These are phyloP conservation scores for Pocillopora damicornis DNA, from an alignment of 64 coral and sea anemone species.

Conservation along the genomic window DNA sequence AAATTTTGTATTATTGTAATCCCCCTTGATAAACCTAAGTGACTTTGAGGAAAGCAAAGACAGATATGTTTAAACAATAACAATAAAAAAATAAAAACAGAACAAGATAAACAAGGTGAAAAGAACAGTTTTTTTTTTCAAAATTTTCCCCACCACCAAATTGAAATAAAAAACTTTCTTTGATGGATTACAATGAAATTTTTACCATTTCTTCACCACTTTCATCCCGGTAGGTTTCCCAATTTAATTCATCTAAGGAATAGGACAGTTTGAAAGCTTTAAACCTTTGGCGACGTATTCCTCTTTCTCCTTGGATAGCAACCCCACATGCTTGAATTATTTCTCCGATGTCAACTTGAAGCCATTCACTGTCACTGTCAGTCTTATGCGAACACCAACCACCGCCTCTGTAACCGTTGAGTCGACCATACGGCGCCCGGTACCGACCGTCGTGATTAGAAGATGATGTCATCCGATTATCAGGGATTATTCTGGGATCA, in stretches of 20 bases:
- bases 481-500: neutral
- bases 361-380: neutral
- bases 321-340: neutral
- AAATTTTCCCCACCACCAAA: too few relatives aligned
- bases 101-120: too few relatives aligned
- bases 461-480: neutral
- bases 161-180: too few relatives aligned
- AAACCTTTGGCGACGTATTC: neutral
- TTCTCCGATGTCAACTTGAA: slow-evolving; percentile 19
- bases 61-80: too few relatives aligned
- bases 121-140: too few relatives aligned
- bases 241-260: neutral
- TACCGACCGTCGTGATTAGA: neutral
- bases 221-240: neutral
- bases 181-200: neutral
- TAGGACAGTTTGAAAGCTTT: neutral
- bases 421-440: neutral
- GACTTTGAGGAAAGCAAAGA: too few relatives aligned
- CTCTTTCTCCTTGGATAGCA: slow-evolving; percentile 16
- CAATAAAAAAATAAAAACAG: too few relatives aligned
- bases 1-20: too few relatives aligned
- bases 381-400: neutral
- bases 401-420: neutral
- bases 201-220: neutral
- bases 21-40: too few relatives aligned